These are phyloP conservation scores for Mormyrus lacerda DNA, from an alignment of 2,113 vertebrate genomes.

Conservation along the genomic window DNA sequence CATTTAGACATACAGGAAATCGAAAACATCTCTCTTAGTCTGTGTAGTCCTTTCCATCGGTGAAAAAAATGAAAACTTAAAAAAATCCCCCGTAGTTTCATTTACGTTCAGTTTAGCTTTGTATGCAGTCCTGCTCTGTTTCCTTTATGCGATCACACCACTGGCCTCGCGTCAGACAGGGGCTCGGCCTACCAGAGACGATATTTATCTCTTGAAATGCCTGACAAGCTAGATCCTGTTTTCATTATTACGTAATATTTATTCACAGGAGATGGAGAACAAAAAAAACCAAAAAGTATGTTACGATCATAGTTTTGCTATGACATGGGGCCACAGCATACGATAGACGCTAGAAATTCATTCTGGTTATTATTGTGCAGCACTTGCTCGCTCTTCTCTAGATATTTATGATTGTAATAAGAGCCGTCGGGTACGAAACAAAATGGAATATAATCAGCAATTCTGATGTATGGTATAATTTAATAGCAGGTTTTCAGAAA, in stretches of 20 bases:
- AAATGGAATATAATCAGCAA: neutral
- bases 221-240: neutral
- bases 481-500: neutral
- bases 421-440: neutral
- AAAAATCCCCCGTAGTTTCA: neutral
- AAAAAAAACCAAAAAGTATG: neutral
- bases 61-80: neutral
- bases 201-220: neutral
- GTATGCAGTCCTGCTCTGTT: neutral
- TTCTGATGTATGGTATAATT: conserved; percentile 12
- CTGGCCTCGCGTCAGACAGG: neutral
- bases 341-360: neutral
- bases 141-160: neutral
- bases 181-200: neutral
- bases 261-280: neutral
- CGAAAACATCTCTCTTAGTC: conserved; percentile 5
- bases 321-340: neutral
- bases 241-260: conserved; percentile 13
- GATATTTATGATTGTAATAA: conserved; percentile 1
- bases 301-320: neutral
- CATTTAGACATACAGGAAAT: neutral
- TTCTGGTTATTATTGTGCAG: neutral
- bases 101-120: neutral
- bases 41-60: neutral
- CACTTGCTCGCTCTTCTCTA: neutral